phyloP scores from a whole-genome alignment of 2,888 invertebrate genomes.

The Achlya flavicornis region DNA sequence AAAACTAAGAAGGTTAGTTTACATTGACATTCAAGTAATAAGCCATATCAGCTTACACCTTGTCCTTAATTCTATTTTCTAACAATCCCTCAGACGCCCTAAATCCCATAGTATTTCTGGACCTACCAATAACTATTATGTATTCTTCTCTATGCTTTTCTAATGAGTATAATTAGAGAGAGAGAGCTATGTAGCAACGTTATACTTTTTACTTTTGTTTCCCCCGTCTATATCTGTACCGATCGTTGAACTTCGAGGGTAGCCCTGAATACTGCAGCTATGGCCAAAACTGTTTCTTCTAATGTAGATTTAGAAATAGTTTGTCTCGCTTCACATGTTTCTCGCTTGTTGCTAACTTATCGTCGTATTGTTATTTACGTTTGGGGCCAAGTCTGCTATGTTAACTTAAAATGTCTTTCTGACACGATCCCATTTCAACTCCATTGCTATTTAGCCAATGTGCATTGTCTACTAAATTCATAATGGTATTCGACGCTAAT shows the following conservation, averaged over 20 bases:
- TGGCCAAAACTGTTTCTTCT: background rate
- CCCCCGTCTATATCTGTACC: slow-evolving; percentile 5
- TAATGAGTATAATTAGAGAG: slow-evolving; percentile 8
- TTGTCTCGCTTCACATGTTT: background rate
- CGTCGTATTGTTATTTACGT: background rate
- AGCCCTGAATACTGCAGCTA: slow-evolving; percentile 5
- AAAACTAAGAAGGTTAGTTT: too few relatives aligned
- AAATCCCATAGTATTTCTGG: background rate
- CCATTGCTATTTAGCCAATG: too few relatives aligned
- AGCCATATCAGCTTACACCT: background rate
- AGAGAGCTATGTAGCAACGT: slow-evolving; percentile 1
- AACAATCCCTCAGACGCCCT: slow-evolving; percentile 1
- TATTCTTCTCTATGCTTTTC: slow-evolving; percentile 6
- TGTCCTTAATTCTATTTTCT: background rate
- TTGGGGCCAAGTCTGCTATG: too few relatives aligned
- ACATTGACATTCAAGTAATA: background rate
- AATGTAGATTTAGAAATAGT: background rate
- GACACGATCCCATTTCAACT: too few relatives aligned
- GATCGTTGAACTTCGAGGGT: slow-evolving; percentile 7
- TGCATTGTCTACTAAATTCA: too few relatives aligned
- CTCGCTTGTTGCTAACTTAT: background rate
- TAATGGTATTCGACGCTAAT: too few relatives aligned
- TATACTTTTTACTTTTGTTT: slow-evolving; percentile 5
- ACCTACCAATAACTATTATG: background rate
- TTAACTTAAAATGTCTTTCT: too few relatives aligned